Base-by-base conservation (phyloP, 2,888 invertebrate genomes). In the Cenopis cana region DNA sequence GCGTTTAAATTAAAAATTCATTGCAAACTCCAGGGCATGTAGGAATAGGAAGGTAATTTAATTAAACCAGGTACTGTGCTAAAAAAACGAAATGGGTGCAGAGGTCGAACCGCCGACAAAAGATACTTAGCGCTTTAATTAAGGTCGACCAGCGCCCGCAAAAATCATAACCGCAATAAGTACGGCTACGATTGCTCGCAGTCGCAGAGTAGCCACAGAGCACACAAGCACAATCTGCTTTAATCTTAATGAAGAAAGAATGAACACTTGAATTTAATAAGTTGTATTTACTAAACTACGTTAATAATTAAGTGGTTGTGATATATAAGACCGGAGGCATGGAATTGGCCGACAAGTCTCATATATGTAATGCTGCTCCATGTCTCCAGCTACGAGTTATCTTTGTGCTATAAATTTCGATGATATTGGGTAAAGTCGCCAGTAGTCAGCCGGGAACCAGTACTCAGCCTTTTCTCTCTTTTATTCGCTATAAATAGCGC, bases 51-150 rank as follows among this genome's bases (percentile, higher is more conserved):
- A 73, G 75, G 75, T 79, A 76, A 79, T 77, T 77, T 80, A 79
- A 79, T 80, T 77, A 79, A 77, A 73, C 73, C 68, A 62, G 65
- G 74, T 74, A 74, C 72, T 57, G 67, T 62, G 74, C 72, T 69
- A 72, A 68, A 72, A 68, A 73, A 74, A 73, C 67, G 68, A 69
- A 74, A 75, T 74, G 67, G 64, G 75, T 59, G 74, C 72, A 74
- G 75, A 74, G 46, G 59, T 68, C 64, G 64, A 68, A 69, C 64
- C 67, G 66, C 68, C 33, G 20, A 69, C 68, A 67, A 76, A 78
- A 79, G 79, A 79, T 76, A 75, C 77, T 79, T 76, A 77, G 76
- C 76, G 69, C 73, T 82, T 82, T 83, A 81, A 81, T 83, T 81
- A 81, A 81, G 79, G 76, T 75, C 62, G 54, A 67, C 29, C 68